Conservation (phyloP, 1,140 invertebrate genomes). For the Hydropsyche tenuis region DNA sequence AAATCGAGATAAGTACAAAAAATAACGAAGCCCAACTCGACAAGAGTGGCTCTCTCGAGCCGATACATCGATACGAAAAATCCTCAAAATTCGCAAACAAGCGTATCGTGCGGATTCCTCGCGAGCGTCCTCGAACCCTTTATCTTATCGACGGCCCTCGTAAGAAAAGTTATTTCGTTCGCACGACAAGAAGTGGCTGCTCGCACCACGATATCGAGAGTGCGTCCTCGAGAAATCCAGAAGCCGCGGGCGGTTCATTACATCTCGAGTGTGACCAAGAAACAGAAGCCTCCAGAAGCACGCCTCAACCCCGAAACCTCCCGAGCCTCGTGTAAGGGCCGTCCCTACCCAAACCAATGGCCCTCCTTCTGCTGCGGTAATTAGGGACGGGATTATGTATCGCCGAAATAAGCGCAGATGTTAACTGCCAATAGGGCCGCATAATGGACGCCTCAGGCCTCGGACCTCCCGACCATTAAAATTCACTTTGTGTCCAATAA, state of each 20-base stretch:
- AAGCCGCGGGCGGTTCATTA: conserved; percentile 10
- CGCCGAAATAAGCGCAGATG: conserved; percentile 15
- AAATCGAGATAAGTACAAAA: no score
- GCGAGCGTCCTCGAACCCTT: no score
- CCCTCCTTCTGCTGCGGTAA: background rate
- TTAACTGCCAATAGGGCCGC: conserved; percentile 8
- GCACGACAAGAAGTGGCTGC: no score
- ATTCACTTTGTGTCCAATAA: conserved; percentile 22
- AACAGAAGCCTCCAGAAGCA: background rate
- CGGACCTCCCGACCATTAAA: background rate
- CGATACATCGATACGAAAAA: no score
- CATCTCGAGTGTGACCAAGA: background rate
- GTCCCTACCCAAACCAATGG: background rate
- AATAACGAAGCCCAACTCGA: no score
- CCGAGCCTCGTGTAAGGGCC: background rate
- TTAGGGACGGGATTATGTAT: conserved; percentile 15
- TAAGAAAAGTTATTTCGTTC: no score
- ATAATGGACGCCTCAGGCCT: conserved; percentile 12
- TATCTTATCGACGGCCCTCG: no score
- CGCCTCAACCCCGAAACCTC: background rate
- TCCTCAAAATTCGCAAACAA: no score
- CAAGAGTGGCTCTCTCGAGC: no score
- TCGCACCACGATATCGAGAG: background rate
- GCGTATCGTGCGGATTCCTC: no score
- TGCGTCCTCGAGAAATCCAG: background rate